Evolutionary conservation across 2,113 vertebrate species (phyloP).

Genomic region (Cyprinodon variegatus): DNA sequence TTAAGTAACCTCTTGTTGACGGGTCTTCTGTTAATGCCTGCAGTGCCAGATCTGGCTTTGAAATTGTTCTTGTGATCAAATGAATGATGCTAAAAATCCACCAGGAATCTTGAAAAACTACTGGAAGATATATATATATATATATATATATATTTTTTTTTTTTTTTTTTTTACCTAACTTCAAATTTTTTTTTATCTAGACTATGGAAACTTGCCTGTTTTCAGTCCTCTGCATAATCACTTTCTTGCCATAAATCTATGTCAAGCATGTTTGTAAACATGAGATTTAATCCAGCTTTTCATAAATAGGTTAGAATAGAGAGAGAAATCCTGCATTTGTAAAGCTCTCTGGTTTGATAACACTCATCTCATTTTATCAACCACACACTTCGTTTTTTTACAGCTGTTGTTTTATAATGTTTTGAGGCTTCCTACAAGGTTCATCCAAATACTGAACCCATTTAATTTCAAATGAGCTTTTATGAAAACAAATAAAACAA

Average conservation of each 20-base stretch:
- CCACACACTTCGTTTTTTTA: neutral
- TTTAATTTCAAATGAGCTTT: no score
- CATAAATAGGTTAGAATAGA: neutral
- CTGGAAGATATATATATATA: constrained; percentile 84
- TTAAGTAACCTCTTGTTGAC: constrained; percentile 40
- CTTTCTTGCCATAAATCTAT: neutral
- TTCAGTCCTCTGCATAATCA: constrained; percentile 78
- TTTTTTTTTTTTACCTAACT: no score
- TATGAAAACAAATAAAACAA: no score
- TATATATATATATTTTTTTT: no score
- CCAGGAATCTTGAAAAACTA: constrained; percentile 98
- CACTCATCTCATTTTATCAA: neutral
- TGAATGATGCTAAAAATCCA: constrained; percentile 90
- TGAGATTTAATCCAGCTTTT: neutral
- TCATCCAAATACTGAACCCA: neutral
- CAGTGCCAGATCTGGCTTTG: constrained; percentile 94
- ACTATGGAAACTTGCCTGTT: constrained; percentile 82
- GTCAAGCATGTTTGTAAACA: neutral
- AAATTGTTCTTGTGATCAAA: constrained; percentile 92
- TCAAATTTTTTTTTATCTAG: constrained; percentile 87
- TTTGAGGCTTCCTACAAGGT: neutral
- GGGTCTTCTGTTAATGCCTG: constrained; percentile 27
- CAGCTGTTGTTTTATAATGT: neutral
- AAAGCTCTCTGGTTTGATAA: neutral
- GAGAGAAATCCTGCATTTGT: neutral